These are phyloP conservation scores for Scaptodrosophila latifasciaeformis DNA, from an alignment of 2,888 invertebrate species.

Conservation along the genomic window DNA sequence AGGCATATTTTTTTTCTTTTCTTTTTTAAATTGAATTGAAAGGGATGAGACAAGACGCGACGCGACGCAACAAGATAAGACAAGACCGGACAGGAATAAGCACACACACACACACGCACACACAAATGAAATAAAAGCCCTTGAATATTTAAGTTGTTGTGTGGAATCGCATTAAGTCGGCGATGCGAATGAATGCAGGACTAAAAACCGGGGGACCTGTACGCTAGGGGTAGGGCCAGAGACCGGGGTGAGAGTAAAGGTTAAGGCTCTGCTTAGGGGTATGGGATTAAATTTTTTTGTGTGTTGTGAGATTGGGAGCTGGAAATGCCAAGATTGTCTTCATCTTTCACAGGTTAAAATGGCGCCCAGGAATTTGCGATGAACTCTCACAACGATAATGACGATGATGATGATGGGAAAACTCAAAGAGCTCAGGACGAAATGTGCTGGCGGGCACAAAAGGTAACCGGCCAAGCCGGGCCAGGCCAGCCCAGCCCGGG, in stretches of 20 bases:
- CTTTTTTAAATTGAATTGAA: slow-evolving; percentile 9
- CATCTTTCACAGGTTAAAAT: too few relatives aligned
- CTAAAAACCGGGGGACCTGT: not conserved
- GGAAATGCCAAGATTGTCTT: too few relatives aligned
- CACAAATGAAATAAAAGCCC: slow-evolving; percentile 11
- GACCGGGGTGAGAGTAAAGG: not conserved
- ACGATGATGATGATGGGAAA: not conserved
- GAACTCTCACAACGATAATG: too few relatives aligned
- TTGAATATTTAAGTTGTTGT: slow-evolving; percentile 39
- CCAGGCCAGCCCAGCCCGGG: too few relatives aligned
- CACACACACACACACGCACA: too few relatives aligned
- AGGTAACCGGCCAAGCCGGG: not conserved
- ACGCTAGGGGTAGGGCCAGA: not conserved
- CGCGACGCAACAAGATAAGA: too few relatives aligned
- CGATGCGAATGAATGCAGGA: slow-evolving; percentile 10
- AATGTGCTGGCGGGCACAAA: slow-evolving; percentile 26
- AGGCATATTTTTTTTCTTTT: not conserved
- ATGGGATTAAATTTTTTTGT: too few relatives aligned
- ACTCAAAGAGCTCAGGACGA: not conserved
- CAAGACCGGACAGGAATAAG: not conserved
- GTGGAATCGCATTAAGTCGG: slow-evolving; percentile 37
- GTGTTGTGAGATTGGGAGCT: too few relatives aligned
- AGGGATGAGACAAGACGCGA: slow-evolving; percentile 1
- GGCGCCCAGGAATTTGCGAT: not conserved
- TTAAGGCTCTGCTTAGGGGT: not conserved